These are phyloP conservation scores for Phenganax stokvisi DNA, from an alignment of 92 coral and sea anemone species.

Conservation along the genomic window DNA sequence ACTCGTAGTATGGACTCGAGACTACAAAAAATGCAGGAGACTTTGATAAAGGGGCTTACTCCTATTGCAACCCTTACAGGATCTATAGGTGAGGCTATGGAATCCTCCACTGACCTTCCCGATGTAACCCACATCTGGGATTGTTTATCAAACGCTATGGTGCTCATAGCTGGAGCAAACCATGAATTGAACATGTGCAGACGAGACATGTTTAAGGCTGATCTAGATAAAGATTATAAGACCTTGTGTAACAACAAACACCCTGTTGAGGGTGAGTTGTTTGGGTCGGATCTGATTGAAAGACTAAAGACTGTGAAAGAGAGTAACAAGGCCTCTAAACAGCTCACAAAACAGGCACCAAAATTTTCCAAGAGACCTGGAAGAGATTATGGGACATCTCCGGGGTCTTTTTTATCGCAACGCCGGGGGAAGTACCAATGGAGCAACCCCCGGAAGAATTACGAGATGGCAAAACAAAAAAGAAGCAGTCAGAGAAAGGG, in stretches of 20 bases:
- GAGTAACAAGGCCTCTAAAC: constrained; percentile 49
- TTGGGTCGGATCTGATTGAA: constrained; percentile 51
- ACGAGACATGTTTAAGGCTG: constrained; percentile 2
- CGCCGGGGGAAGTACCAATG: constrained; percentile 13
- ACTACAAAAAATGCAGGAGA: constrained; percentile 14
- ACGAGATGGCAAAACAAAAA: neutral
- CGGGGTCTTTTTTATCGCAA: neutral
- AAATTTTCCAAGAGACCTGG: neutral
- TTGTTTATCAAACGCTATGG: constrained; percentile 9
- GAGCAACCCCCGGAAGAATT: neutral
- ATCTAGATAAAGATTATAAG: constrained; percentile 32
- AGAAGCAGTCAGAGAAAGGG: neutral
- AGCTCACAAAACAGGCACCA: constrained; percentile 4
- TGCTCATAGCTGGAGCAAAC: constrained; percentile 31
- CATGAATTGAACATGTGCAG: constrained; percentile 32
- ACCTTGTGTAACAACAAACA: constrained; percentile 28
- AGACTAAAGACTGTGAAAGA: constrained; percentile 45
- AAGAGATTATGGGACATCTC: neutral
- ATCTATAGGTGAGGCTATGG: constrained; percentile 34
- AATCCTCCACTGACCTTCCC: constrained; percentile 30
- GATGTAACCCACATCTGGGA: constrained; percentile 1
- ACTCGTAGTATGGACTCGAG: neutral
- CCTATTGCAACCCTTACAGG: constrained; percentile 43
- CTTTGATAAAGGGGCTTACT: neutral
- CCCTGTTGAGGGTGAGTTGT: constrained; percentile 43